These are phyloP conservation scores for Pogonocherus hispidulus DNA, from an alignment of 2,888 invertebrate species.

Conservation along the genomic window DNA sequence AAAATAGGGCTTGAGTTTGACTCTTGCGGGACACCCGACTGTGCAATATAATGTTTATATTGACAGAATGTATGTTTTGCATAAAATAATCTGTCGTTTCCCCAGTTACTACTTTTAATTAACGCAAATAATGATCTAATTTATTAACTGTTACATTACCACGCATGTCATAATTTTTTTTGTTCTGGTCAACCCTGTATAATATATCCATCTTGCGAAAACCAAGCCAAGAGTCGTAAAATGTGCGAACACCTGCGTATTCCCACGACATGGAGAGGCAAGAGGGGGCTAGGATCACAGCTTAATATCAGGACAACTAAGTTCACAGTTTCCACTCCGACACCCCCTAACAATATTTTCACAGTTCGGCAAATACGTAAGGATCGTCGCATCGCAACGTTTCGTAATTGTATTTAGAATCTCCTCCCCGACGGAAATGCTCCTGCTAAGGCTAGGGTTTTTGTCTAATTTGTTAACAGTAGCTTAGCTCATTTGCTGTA, in stretches of 20 bases:
- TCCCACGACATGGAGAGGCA: slow-evolving; percentile 35
- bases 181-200: no score
- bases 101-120: no score
- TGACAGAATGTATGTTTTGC: no score
- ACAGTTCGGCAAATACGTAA: slow-evolving; percentile 60
- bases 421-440: slow-evolving; percentile 35
- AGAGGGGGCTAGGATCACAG: slow-evolving; percentile 48
- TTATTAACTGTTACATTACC: no score
- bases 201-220: not conserved
- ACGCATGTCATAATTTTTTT: no score
- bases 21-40: no score
- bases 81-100: no score
- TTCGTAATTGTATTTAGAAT: slow-evolving; percentile 36
- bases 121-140: no score
- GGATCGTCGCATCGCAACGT: slow-evolving; percentile 43
- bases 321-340: slow-evolving; percentile 59
- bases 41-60: no score
- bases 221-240: not conserved
- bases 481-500: slow-evolving; percentile 36
- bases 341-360: slow-evolving; percentile 61
- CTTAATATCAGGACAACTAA: slow-evolving; percentile 56
- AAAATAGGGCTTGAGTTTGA: no score
- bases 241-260: slow-evolving; percentile 45
- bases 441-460: slow-evolving; percentile 15
- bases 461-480: slow-evolving; percentile 43